A percentile compares a stretch with the other conserved stretches of the same genome.
Evolutionary conservation across 2,113 vertebrate species (phyloP).

Genomic region (Orthonyx spaldingii): DNA sequence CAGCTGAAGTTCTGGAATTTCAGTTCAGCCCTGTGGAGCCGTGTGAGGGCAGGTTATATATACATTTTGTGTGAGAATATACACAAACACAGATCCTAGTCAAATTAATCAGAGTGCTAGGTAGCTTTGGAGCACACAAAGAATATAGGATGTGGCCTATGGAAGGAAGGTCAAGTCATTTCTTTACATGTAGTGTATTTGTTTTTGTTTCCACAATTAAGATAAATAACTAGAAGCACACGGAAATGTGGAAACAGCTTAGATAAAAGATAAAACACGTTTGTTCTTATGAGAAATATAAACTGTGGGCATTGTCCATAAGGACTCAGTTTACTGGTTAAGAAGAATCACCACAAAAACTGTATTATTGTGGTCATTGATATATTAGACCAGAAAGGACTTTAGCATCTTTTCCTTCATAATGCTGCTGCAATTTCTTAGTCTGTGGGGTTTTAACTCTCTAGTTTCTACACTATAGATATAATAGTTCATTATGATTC

Average conservation of each 20-base stretch:
- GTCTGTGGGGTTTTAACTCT: background rate
- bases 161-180: constrained; percentile 24
- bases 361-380: background rate
- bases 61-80: background rate
- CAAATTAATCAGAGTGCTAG: background rate
- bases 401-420: background rate
- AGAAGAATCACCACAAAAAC: background rate
- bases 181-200: constrained; percentile 13
- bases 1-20: constrained; percentile 9
- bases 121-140: background rate
- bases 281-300: background rate
- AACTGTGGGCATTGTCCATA: background rate
- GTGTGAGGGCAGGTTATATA: background rate
- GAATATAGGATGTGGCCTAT: background rate
- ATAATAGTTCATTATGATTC: background rate
- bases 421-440: background rate
- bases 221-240: background rate
- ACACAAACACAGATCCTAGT: background rate
- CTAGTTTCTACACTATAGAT: background rate
- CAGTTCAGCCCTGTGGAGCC: background rate
- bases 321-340: background rate
- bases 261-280: background rate
- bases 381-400: background rate
- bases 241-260: background rate
- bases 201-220: background rate